phyloP scores from a whole-genome alignment of 1,140 invertebrate genomes.

The Amphibalanus amphitrite region DNA sequence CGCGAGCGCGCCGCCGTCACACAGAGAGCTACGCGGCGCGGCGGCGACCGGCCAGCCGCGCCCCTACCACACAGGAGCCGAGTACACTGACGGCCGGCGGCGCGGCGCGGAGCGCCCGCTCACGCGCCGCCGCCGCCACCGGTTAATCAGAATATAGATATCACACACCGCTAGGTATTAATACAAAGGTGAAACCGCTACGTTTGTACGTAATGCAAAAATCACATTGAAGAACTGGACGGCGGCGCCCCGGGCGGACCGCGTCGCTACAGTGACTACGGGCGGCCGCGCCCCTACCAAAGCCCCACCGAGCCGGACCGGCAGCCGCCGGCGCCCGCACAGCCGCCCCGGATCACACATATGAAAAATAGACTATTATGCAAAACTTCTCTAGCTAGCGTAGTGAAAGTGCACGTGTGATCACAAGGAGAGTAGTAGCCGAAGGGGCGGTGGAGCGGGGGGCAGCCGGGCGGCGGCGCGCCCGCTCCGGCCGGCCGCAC shows the following conservation, averaged over 20 bases:
- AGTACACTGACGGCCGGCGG: neutral
- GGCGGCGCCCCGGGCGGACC: no score
- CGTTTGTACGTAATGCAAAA: conserved; percentile 1
- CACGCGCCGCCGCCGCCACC: no score
- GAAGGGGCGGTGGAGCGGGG: neutral
- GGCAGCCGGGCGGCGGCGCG: no score
- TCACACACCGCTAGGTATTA: neutral
- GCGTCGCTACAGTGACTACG: neutral
- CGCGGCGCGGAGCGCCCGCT: no score
- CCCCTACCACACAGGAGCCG: neutral
- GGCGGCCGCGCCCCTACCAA: neutral
- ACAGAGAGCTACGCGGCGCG: neutral
- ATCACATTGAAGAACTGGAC: neutral
- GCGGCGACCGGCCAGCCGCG: neutral
- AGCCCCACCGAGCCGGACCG: neutral
- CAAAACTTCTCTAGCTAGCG: neutral
- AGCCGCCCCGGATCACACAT: neutral
- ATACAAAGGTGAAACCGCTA: neutral
- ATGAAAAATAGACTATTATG: conserved; percentile 2
- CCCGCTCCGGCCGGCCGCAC: no score
- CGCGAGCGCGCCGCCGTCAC: no score
- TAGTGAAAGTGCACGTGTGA: neutral
- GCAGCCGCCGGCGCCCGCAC: no score
- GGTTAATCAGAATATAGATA: neutral
- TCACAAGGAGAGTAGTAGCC: neutral